These are phyloP conservation scores for Hylyphantes graminicola DNA, from an alignment of 1,140 invertebrate species.

Conservation along the genomic window DNA sequence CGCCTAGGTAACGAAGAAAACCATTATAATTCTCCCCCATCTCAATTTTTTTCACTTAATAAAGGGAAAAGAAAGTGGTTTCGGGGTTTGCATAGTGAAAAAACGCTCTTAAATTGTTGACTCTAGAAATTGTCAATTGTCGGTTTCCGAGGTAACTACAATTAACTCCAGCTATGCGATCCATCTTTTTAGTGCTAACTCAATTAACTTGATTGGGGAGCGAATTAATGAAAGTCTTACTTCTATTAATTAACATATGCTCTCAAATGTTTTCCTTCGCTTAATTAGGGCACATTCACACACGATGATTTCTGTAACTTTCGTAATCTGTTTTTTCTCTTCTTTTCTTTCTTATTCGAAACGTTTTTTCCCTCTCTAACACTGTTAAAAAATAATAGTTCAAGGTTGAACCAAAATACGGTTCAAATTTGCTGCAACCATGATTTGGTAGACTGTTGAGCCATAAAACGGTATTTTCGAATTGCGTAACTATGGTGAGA, in stretches of 20 bases:
- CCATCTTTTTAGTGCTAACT: constrained; percentile 37
- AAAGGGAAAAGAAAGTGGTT: constrained; percentile 43
- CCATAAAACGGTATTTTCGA: too few species aligned
- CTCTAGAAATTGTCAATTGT: constrained; percentile 54
- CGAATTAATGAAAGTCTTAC: constrained; percentile 4
- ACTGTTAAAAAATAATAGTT: too few species aligned
- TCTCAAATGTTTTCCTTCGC: constrained; percentile 58
- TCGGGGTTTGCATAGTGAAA: constrained; percentile 53
- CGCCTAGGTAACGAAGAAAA: constrained; percentile 33
- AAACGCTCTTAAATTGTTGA: constrained; percentile 38
- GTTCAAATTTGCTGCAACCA: too few species aligned
- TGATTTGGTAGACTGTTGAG: too few species aligned
- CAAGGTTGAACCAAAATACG: too few species aligned
- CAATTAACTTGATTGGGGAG: constrained; percentile 40
- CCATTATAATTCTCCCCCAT: constrained; percentile 3
- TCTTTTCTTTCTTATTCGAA: constrained; percentile 15
- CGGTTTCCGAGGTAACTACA: constrained; percentile 43
- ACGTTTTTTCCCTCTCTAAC: constrained; percentile 17
- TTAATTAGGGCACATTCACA: constrained; percentile 54
- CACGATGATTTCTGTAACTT: constrained; percentile 14
- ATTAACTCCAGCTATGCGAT: constrained; percentile 49
- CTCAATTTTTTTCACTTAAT: constrained; percentile 1
- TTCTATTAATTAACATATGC: constrained; percentile 59
- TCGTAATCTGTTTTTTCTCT: constrained; percentile 25
- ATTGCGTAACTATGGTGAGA: too few species aligned